Evolutionary conservation across 1,140 invertebrate genomes (phyloP), one percentile per base, ranked within the genome.

Genomic region (Drosophila oshimai): DNA sequence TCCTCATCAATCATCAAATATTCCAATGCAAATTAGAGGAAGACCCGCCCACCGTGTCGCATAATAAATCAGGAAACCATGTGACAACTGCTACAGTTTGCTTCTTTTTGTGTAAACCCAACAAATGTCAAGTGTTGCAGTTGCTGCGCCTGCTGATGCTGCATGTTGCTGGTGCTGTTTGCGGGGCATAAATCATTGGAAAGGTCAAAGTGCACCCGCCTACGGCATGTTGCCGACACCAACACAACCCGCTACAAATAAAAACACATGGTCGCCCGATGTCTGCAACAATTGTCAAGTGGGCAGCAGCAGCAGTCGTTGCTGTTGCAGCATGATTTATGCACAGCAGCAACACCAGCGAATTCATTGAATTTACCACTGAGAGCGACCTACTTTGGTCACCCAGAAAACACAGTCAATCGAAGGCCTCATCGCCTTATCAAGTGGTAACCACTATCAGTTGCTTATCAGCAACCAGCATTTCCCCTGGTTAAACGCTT

Each of bases 171-270:
- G 26, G 9, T 41, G 12, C 36, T 55, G 53, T 29, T 26, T 64
- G 39, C 26, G 50, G 12, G 20, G 47, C 75, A 80, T 80, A 80
- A 80, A 80, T 80, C 77, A 80, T 65, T 42, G 41, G 46, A 80
- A 75, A 80, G 77, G 77, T 80, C 77, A 80, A 53, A 80, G 77
- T 41, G 77, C 71, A 65, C 53, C 74, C 74, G 74, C 74, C 74
- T 41, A 78, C 58, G 28, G 72, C 55, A 29, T 69, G 57, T 39
- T 36, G 34, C 24, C 39, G 64, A 45, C 39, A 44, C 29, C 47
- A 60, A 39, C 51, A 34, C 70, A 62, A 37, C 34, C 31, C 55
- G 17, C 44, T 33, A 4, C 58, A 51, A 26, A 10, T n/a, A 3
- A 31, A 37, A 31, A 74, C 74, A 79, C 65, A 75, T 80, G 77